Base-by-base conservation (phyloP, 2,797 vertebrate species). In the Cossypha caffra region DNA sequence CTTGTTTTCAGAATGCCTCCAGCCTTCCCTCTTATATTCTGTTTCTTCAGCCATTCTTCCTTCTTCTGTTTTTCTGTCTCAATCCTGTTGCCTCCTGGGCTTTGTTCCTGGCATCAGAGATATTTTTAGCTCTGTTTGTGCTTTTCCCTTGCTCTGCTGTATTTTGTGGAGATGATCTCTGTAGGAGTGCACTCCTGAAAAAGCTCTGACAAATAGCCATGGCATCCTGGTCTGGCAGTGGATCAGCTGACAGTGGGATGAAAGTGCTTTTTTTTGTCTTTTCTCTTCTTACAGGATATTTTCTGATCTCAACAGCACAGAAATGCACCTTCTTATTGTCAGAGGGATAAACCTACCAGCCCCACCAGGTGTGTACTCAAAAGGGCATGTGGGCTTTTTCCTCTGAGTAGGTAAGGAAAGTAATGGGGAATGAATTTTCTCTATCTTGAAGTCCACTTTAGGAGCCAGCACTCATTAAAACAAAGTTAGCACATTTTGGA, bases 231-330 rank as follows among this genome's bases (percentile, higher is more conserved):
- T 73, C 67, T 85, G 61, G 24, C 37, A 42, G 58, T 45, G 50
- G 28, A 35, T 75, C 12, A 18, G 16, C 26, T 55, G 76, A 72
- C 71, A 25, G 16, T 83, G 29, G 38, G 42, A 16, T 93, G 25
- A 87, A 72, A 31, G 33, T 1, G 1, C 9, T n/a, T 72, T 71
- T 74, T 77, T 76, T 77, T 88, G 33, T 86, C 50, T 92, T 92
- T 79, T 63, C 7, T 95, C 69, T 90, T 79, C 90, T 69, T 62
- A 45, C 96, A 99, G 99, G 97, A 99, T 99, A 89, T 99, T 99
- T 98, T 99, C 99, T 43, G 99, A 99, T 83, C 98, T 99, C 94
- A 99, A 98, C 98, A 99, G 99, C 95, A 99, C 99, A 68, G 99
- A 99, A 96, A 99, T 99, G 99, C 98, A 99, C 50, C 98, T 99